phyloP scores from a whole-genome alignment of 2,797 vertebrate genomes.

The Gymnoscopelus braueri region DNA sequence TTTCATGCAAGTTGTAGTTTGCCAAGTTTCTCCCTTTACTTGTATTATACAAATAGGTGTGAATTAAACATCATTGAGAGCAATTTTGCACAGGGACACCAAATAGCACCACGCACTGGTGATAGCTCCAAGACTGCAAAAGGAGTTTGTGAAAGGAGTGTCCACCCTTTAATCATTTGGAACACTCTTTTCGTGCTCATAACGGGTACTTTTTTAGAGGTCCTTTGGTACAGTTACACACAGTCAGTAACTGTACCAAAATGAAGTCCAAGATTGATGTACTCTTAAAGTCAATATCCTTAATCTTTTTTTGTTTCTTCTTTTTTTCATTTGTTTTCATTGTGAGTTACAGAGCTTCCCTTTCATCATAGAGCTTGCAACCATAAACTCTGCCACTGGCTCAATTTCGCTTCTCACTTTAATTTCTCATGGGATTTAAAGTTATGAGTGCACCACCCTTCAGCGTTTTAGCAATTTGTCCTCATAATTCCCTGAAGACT shows the following conservation, averaged over 20 bases:
- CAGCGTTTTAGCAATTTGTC: neutral
- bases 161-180: neutral
- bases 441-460: neutral
- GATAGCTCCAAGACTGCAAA: neutral
- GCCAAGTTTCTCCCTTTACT: too few species aligned
- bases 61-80: neutral
- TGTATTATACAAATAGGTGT: neutral
- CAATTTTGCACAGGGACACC: neutral
- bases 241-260: too few species aligned
- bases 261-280: too few species aligned
- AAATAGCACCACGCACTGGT: neutral
- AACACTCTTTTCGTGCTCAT: neutral
- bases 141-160: neutral
- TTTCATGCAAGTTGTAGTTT: too few species aligned
- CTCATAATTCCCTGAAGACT: neutral
- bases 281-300: too few species aligned
- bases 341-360: too few species aligned
- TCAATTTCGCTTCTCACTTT: too few species aligned
- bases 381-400: conserved; percentile 27
- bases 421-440: conserved; percentile 17
- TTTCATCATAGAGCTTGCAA: too few species aligned
- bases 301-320: too few species aligned
- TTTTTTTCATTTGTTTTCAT: too few species aligned
- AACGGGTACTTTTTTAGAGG: too few species aligned
- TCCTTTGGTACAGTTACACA: too few species aligned